Evolutionary conservation across 2,113 vertebrate genomes (phyloP).

Genomic region (Oncorhynchus masou): DNA sequence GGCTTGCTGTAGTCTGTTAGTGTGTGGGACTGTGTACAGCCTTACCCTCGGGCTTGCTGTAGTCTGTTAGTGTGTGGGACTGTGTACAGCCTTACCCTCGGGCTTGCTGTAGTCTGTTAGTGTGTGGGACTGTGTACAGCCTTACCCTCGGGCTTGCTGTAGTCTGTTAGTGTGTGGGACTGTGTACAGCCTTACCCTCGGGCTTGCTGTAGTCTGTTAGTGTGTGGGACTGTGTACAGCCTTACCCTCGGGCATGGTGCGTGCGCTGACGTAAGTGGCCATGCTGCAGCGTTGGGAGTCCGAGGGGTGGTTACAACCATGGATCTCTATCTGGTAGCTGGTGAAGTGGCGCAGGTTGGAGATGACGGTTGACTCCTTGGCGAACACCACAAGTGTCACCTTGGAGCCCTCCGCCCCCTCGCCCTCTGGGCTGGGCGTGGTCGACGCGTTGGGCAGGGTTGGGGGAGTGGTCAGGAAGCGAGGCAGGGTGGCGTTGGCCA

Average conservation of each 20-base stretch:
- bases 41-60: too few relatives aligned
- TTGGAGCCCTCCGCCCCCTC: conserved; percentile 53
- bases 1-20: too few relatives aligned
- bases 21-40: too few relatives aligned
- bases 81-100: too few relatives aligned
- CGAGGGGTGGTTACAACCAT: conserved; percentile 86
- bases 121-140: not conserved
- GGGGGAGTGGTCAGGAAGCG: conserved; percentile 61
- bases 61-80: too few relatives aligned
- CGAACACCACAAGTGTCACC: conserved; percentile 78
- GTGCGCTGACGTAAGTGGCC: conserved; percentile 86
- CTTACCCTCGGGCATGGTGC: conserved; percentile 94
- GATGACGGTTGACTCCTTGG: conserved; percentile 88
- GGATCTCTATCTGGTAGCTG: conserved; percentile 94
- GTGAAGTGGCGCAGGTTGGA: conserved; percentile 92
- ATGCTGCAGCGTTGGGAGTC: conserved; percentile 83
- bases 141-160: too few relatives aligned
- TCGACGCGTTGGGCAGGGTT: conserved; percentile 57
- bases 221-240: not conserved
- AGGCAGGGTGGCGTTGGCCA: conserved; percentile 74
- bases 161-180: not conserved
- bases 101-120: not conserved
- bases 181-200: conserved; percentile 74
- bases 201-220: conserved; percentile 79
- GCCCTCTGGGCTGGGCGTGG: conserved; percentile 43